A percentile compares a stretch with the other conserved stretches of the same genome.
Evolutionary conservation across 2,797 vertebrate species (phyloP).

Genomic region (Sphenopsis melanotis): DNA sequence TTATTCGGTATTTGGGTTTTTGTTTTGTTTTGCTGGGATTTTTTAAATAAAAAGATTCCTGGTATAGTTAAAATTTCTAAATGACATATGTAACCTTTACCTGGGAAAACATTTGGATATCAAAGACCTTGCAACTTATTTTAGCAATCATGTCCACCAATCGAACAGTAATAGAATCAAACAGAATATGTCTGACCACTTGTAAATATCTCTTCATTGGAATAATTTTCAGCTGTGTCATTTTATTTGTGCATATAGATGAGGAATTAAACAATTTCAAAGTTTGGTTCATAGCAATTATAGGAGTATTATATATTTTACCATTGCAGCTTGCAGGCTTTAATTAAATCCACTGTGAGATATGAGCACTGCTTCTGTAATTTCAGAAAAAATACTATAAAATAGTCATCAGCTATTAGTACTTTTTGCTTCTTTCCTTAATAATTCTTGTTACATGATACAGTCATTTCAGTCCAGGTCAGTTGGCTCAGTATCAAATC

Average conservation of each 20-base stretch:
- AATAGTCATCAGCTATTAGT: background rate
- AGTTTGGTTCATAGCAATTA: background rate
- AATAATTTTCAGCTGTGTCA: background rate
- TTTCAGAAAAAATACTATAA: background rate
- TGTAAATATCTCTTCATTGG: background rate
- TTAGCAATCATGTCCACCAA: background rate
- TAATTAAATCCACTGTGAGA: background rate
- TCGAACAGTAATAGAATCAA: background rate
- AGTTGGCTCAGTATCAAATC: background rate
- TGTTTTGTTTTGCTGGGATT: background rate
- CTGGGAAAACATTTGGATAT: background rate
- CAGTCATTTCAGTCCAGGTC: background rate
- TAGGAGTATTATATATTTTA: background rate
- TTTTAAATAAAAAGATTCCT: background rate
- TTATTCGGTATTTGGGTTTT: background rate
- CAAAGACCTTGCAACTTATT: background rate
- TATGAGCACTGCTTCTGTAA: background rate
- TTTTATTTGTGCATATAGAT: background rate
- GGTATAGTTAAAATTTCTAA: background rate
- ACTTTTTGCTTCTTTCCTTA: background rate
- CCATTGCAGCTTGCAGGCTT: background rate
- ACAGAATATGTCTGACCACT: background rate
- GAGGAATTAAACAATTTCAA: background rate
- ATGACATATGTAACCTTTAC: background rate
- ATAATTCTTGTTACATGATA: background rate